Evolutionary conservation across 2,797 vertebrate genomes (phyloP), one percentile per base, ranked within the genome.

Genomic region (Merluccius polli): DNA sequence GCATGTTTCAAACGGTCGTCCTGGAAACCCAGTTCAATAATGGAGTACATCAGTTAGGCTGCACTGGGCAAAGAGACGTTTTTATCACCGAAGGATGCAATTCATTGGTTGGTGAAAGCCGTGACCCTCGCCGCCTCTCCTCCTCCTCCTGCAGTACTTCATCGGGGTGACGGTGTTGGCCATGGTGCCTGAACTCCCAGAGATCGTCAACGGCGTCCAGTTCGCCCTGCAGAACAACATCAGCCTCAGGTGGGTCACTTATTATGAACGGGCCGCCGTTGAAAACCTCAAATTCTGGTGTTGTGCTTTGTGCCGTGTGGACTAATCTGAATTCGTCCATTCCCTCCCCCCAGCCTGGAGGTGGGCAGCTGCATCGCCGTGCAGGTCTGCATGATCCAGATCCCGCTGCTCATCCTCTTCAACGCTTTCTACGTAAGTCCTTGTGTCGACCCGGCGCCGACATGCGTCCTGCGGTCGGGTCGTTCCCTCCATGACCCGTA

Each of bases 361-460:
- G 96, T 97, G 0, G 96, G 96, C 71, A 97, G 93, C 68, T 96
- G 95, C 80, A 95, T 97, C 0, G 96, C 96, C 0, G 95, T 97
- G 48, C 96, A 98, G 84, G 96, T 98, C 75, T 97, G 96, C 91
- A 97, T 97, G 96, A 91, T 97, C 48, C 96, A 98, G 90, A 97
- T 98, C 36, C 96, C 96, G 0, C 89, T 98, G 75, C 89, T 97
- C 78, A 93, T 96, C 79, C 92, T 98, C 76, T 98, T 98, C 90
- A 96, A 96, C 27, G 92, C 94, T 27, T 95, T 97, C 87, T 96
- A 96, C 0, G 96, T 96, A 87, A 96, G 96, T 94, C 11, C n/a
- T 65, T 21, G 3, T 18, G 16, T 48, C 16, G n/a, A 2, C 7
- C 44, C 1, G 21, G 13, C 16, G 44, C 13, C 41, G 18, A 41